Evolutionary conservation across 2,797 vertebrate genomes (phyloP).

Genomic region (Vireo griseus): DNA sequence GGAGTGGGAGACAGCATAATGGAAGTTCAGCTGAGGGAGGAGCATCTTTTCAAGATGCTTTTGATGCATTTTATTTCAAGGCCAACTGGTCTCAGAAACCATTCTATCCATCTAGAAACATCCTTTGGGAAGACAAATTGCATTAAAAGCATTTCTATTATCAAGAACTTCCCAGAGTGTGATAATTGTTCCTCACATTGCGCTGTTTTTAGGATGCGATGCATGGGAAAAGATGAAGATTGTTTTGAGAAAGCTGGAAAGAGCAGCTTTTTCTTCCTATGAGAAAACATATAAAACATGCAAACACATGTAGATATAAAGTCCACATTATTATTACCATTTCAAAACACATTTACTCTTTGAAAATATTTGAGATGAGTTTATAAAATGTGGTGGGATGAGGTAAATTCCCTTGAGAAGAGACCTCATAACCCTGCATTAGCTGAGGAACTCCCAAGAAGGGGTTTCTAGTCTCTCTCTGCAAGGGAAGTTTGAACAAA

Average conservation of each 20-base stretch:
- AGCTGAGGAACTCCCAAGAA: neutral
- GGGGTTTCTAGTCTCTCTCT: neutral
- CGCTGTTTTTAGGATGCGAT: neutral
- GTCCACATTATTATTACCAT: neutral
- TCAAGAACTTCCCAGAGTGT: neutral
- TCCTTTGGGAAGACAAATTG: conserved; percentile 2
- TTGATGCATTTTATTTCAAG: neutral
- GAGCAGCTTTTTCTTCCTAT: neutral
- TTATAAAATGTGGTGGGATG: neutral
- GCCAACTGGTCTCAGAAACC: neutral
- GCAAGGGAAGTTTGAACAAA: neutral
- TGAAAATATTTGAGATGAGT: neutral
- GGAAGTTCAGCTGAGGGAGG: neutral
- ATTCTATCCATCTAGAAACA: neutral
- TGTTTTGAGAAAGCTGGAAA: conserved; percentile 34
- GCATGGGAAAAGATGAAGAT: neutral
- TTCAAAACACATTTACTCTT: neutral
- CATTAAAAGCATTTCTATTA: conserved; percentile 29
- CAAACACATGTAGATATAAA: neutral
- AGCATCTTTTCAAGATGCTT: neutral
- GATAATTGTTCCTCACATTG: neutral
- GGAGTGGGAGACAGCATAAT: neutral
- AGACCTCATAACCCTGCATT: neutral
- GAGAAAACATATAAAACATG: neutral
- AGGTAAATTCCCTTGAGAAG: neutral